Evolutionary conservation across 2,888 invertebrate genomes (phyloP).

Genomic region (Hipparchia sbordonii): DNA sequence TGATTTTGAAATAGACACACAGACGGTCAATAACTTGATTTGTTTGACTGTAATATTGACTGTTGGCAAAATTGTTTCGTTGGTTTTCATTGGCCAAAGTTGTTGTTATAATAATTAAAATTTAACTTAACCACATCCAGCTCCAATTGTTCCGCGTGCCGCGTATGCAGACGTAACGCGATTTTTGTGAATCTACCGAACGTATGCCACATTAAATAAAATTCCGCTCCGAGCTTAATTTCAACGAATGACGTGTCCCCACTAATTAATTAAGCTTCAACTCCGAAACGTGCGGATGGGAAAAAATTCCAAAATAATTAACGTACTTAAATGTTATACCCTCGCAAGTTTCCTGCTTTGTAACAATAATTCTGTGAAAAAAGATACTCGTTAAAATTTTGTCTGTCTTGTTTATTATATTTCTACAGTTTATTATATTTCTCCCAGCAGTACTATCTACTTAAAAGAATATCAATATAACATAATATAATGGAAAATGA

Average conservation of each 20-base stretch:
- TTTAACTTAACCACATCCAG: conserved; percentile 2
- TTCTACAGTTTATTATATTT: not conserved
- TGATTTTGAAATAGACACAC: no score
- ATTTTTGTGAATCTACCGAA: conserved; percentile 73
- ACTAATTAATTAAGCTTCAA: conserved; percentile 69
- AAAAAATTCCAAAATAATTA: conserved; percentile 37
- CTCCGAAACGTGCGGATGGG: conserved; percentile 46
- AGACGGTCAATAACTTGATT: no score
- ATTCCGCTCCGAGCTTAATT: conserved; percentile 61
- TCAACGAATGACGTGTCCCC: conserved; percentile 62
- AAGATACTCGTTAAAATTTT: conserved; percentile 11
- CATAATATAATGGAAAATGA: not conserved
- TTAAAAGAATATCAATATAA: not conserved
- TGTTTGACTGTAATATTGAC: no score
- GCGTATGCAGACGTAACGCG: conserved; percentile 51
- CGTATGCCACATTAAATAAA: conserved; percentile 70
- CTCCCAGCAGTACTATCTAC: not conserved
- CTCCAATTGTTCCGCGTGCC: conserved; percentile 22
- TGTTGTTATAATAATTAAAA: not conserved
- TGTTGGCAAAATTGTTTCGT: no score
- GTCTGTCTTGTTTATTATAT: conserved; percentile 5
- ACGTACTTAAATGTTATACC: conserved; percentile 33
- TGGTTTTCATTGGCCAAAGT: no score
- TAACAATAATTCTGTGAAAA: conserved; percentile 5
- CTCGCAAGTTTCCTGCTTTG: conserved; percentile 20